A percentile compares a stretch with the other conserved stretches of the same genome.
Conservation (phyloP, 1,140 invertebrate species). For the Whitmania pigra region DNA sequence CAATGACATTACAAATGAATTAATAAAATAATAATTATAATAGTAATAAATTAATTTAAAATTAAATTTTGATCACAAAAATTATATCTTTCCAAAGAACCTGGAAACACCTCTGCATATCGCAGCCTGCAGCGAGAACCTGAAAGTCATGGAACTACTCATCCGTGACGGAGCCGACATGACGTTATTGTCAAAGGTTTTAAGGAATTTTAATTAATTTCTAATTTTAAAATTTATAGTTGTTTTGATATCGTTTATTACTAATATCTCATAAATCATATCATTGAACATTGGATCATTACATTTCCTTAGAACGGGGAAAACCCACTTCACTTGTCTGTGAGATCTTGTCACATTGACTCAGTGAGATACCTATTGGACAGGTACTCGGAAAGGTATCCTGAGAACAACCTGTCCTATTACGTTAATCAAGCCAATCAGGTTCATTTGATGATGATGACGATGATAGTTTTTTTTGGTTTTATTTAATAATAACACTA, state of each 20-base stretch:
- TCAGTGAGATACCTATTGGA: conserved; percentile 38
- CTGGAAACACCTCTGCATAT: conserved; percentile 86
- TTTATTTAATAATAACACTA: no score
- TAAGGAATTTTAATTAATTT: not conserved
- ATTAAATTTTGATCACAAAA: not conserved
- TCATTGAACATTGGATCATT: conserved; percentile 9
- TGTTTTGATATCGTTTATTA: no score
- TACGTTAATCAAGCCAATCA: conserved; percentile 45
- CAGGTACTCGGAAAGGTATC: conserved; percentile 33
- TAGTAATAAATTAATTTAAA: not conserved
- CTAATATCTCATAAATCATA: no score
- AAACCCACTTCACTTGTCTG: conserved; percentile 46
- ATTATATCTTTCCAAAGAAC: conserved; percentile 58
- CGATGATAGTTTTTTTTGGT: not conserved
- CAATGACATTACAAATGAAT: not conserved
- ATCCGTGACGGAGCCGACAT: conserved; percentile 82
- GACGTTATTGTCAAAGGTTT: conserved; percentile 72
- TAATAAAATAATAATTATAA: not conserved
- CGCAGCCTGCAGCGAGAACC: conserved; percentile 71
- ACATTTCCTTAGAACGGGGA: conserved; percentile 38
- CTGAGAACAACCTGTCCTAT: conserved; percentile 34
- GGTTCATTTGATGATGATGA: conserved; percentile 30
- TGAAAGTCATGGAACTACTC: conserved; percentile 67
- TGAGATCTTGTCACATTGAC: conserved; percentile 45
- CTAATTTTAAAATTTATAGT: no score